Percentiles rank a stretch among this genome's conserved stretches.
These are phyloP conservation scores for Teleiodes luculella DNA, from an alignment of 2,888 invertebrate species.

Conservation along the genomic window DNA sequence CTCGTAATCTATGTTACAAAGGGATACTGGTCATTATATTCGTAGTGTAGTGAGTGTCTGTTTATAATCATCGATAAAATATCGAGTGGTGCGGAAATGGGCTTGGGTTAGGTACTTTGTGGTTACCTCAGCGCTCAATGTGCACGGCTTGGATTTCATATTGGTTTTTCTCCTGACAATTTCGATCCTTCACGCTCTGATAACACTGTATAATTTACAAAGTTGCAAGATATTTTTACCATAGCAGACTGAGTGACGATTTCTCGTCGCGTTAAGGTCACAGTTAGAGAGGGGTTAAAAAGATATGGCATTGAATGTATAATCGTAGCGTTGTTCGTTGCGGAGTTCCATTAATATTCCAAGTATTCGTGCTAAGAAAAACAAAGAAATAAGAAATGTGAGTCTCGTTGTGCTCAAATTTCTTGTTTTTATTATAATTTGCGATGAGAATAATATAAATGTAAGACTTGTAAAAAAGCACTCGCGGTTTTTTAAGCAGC, in stretches of 20 bases:
- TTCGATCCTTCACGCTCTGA: constrained; percentile 13
- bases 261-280: constrained; percentile 36
- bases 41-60: constrained; percentile 31
- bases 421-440: no score
- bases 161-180: constrained; percentile 19
- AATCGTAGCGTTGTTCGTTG: no score
- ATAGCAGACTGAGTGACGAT: constrained; percentile 17
- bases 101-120: constrained; percentile 28
- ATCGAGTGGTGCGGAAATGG: constrained; percentile 52
- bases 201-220: constrained; percentile 5
- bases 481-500: no score
- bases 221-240: constrained; percentile 4
- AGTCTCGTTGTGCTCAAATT: no score
- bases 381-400: no score
- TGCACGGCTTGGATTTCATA: constrained; percentile 23
- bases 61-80: constrained; percentile 42
- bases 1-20: constrained; percentile 27
- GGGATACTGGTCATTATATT: constrained; percentile 34
- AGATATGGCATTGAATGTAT: no score
- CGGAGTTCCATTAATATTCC: no score
- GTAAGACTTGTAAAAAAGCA: no score
- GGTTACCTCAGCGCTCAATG: constrained; percentile 28
- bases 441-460: no score
- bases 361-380: no score
- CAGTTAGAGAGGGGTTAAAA: constrained; percentile 24